Base-by-base conservation (phyloP, 2,113 vertebrate species). In the Emberiza fucata region DNA sequence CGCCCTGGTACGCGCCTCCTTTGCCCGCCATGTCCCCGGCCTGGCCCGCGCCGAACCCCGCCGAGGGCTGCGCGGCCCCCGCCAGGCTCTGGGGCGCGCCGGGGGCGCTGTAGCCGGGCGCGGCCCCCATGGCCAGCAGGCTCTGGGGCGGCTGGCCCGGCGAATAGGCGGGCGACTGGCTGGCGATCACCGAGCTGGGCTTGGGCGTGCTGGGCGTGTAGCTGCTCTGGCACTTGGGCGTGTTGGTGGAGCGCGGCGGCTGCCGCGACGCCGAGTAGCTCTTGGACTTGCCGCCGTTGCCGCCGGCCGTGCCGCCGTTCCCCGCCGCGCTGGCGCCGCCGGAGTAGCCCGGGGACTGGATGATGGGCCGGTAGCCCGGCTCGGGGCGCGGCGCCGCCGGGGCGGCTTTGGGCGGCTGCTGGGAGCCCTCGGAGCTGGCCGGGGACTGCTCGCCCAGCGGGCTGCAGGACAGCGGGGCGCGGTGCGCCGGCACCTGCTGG, bases 391-490 rank as follows among this genome's bases (percentile, higher is more conserved):
- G 71, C 2, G 95, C 72, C 9, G 91, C 48, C n/a, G 95, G 79
- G 5, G 76, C 12, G 69, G 45, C 87, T 33, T 98, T 95, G 87
- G 47, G 48, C 0, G 57, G 40, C 8, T 81, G 92, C 96, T 98
- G 89, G 69, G 98, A 88, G 39, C 98, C 78, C 94, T 98, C 91
- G 50, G 97, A 96, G 31, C 95, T 73, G 11, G 96, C 99, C 0
- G 99, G 99, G 9, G 99, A 99, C 50, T 99, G 99, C 14, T 99
- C 99, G 0, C 98, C 99, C 54, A 99, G 45, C 0, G 99, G 99
- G 92, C 99, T 99, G 92, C 99, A 99, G 39, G 99, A 98, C 28
- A 99, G 97, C 19, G 98, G 98, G 16, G 98, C 93, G 10, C 98
- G 97, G 45, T 98, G 98, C 4, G 98, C 97, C 2, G 63, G 64